These are phyloP conservation scores for Leptopilina syphax DNA, from an alignment of 2,888 invertebrate genomes.

Conservation along the genomic window DNA sequence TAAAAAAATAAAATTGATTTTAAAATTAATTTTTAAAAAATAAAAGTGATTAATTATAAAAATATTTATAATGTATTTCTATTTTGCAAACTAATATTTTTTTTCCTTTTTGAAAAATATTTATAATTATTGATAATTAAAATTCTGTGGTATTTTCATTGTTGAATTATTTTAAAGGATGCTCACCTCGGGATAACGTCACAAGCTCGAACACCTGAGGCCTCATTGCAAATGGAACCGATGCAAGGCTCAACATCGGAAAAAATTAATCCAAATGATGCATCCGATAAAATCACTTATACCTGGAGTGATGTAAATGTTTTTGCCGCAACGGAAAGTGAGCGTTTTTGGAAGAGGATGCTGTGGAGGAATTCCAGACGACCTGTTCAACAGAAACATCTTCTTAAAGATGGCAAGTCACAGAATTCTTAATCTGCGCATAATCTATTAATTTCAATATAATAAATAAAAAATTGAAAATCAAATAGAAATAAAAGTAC, in stretches of 20 bases:
- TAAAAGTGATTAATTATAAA: too few species aligned
- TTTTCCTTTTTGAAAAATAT: too few species aligned
- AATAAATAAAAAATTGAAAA: too few species aligned
- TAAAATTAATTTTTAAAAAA: too few species aligned
- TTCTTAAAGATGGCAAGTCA: slow-evolving; percentile 84
- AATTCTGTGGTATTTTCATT: too few species aligned
- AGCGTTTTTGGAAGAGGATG: slow-evolving; percentile 62
- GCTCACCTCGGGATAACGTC: slow-evolving; percentile 36
- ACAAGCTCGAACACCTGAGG: slow-evolving; percentile 47
- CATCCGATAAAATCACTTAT: slow-evolving; percentile 80
- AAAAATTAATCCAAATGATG: slow-evolving; percentile 25
- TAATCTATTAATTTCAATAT: too few species aligned
- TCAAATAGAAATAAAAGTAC: too few species aligned
- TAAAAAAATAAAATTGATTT: neutral
- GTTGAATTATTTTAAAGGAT: slow-evolving; percentile 23
- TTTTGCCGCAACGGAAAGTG: slow-evolving; percentile 81
- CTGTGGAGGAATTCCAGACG: slow-evolving; percentile 56
- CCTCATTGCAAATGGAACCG: slow-evolving; percentile 59
- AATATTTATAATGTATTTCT: too few species aligned
- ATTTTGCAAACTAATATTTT: too few species aligned
- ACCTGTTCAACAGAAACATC: slow-evolving; percentile 78
- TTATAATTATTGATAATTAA: too few species aligned
- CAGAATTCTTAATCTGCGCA: neutral
- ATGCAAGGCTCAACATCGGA: slow-evolving; percentile 44
- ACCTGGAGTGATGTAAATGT: slow-evolving; percentile 90